Evolutionary conservation across 35 echinoderm and acorn worm genomes (phyloP), one percentile per base, ranked within the genome.

Genomic region (Chiridota heheva): DNA sequence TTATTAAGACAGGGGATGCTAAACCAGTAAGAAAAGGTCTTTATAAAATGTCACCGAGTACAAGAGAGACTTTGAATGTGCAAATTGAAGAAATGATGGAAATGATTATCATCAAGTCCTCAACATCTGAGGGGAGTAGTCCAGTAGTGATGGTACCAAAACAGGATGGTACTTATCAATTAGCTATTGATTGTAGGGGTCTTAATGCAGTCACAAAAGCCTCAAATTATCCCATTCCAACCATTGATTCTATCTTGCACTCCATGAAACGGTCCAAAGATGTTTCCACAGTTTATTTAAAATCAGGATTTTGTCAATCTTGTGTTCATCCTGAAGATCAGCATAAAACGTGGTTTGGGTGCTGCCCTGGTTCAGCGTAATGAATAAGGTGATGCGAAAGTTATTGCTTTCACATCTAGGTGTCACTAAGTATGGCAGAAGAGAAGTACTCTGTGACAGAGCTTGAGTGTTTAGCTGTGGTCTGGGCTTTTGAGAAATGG

Each of bases 381-480:
- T 26, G 62, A 40, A 38, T 25, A 44, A 7, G 69, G 80, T 17
- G 42, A 69, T 13, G 4, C 22, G 10, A 35, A 16, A 29, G 22
- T 57, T 35, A 40, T 70, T 33, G 44, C 62, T 5, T 81, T 47
- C 5, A 60, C 77, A 18, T 64, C 55, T 1, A 40, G 77, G n/a
- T n/a, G 6, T 32, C 77, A 38, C 39, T 81, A 27, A 81, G 32
- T 12, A 29, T 34, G 0, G n/a, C 38, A 0, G 77, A 81, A 41
- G 12, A 47, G 8, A 81, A 64, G 18, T 64, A 81, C 17, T 47
- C 39, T 18, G 49, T 47, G 4, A 81, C 58, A 66, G 78, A 82
- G 43, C 34, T 35, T 4, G 82, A 84, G 20, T 73, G 82, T 71
- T n/a, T 84, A 0, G 67, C 82, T 8, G 82, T 67, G 1, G 36